Conservation (phyloP, 2,888 invertebrate species). For the Cataglyphis albicans region DNA sequence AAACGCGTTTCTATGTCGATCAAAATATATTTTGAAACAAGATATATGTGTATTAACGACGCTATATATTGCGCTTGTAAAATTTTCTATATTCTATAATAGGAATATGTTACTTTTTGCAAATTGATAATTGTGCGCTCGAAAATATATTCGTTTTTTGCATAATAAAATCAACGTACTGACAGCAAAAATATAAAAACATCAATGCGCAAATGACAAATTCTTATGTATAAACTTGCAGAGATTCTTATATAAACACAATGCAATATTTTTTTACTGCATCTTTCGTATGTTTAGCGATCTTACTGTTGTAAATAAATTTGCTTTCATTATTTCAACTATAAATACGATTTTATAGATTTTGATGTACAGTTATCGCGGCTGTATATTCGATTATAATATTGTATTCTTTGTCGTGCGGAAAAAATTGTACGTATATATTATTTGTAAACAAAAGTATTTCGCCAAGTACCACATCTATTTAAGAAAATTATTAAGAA, state of each 20-base stretch:
- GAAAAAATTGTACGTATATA: neutral
- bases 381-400: neutral
- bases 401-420: neutral
- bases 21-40: neutral
- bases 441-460: neutral
- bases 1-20: neutral
- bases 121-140: neutral
- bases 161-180: neutral
- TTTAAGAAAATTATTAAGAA: neutral
- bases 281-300: neutral
- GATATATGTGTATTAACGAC: neutral
- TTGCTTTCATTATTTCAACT: neutral
- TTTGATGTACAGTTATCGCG: neutral
- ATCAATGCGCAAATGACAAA: neutral
- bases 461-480: neutral
- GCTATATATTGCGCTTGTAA: neutral
- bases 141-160: slow-evolving; percentile 4
- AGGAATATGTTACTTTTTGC: slow-evolving; percentile 12
- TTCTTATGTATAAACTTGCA: too few species aligned
- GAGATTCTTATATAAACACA: neutral
- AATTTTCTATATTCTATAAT: neutral
- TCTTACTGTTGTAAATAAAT: neutral
- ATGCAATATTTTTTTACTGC: neutral
- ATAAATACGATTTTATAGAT: neutral
- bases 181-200: neutral